Evolutionary conservation across 2,113 vertebrate species (phyloP).

Genomic region (Platysternon megacephalum): DNA sequence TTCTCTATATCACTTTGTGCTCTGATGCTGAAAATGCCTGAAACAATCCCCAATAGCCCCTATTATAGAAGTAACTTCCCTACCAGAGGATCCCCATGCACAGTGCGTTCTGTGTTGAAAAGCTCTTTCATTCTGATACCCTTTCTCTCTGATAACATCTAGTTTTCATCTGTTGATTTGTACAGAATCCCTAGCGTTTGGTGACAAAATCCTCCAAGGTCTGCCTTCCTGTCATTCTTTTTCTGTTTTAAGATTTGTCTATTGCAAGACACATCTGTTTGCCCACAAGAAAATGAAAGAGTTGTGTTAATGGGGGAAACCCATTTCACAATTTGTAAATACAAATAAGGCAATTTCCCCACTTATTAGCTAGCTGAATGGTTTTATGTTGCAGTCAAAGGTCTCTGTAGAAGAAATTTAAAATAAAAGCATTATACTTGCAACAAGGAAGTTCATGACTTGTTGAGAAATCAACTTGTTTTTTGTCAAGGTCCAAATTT

Average conservation of each 20-base stretch:
- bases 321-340: not conserved
- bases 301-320: not conserved
- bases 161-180: not conserved
- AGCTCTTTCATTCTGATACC: not conserved
- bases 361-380: not conserved
- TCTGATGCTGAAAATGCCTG: rapidly evolving
- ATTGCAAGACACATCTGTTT: not conserved
- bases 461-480: not conserved
- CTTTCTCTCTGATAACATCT: not conserved
- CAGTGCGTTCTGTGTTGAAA: not conserved
- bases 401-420: not conserved
- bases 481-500: no score
- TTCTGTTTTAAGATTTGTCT: not conserved
- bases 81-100: rapidly evolving
- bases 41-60: rapidly evolving
- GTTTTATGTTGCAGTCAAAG: not conserved
- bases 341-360: not conserved
- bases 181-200: not conserved
- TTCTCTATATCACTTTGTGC: not conserved
- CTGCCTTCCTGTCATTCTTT: not conserved
- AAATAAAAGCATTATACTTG: not conserved
- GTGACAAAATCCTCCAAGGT: not conserved
- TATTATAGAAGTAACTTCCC: rapidly evolving
- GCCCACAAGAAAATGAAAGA: not conserved
- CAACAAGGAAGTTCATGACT: not conserved